Evolutionary conservation across 1,140 invertebrate genomes (phyloP), one percentile per base, ranked within the genome.

Genomic region (Heliconius melpomene): DNA sequence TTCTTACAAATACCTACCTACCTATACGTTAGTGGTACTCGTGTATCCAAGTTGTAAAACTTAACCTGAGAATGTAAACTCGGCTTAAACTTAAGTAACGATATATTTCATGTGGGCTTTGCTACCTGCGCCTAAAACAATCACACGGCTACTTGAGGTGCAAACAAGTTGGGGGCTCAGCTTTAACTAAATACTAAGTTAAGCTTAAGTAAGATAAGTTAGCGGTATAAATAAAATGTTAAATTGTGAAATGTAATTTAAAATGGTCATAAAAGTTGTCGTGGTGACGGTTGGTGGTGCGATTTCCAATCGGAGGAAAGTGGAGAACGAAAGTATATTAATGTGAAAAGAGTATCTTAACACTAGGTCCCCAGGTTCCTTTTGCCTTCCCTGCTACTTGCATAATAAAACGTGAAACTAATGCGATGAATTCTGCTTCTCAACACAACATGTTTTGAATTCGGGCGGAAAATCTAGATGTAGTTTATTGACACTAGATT

Each of bases 91-190:
- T 86, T 91, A 93, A 93, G 91, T 93, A 89, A 86, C 86, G 87
- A 89, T 90, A 92, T 93, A 93, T 93, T 90, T 93, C 89, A 93
- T 86, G 82, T 78, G 85, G 88, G 90, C 90, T 91, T 85, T 89
- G 78, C 86, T 91, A 91, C 90, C 91, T 91, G 88, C 83, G 90
- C 89, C 89, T 92, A 92, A 92, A 92, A 92, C 92, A 93, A 93
- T 93, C 88, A 93, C 92, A 93, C 89, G 89, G 50, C 87, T 87
- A 92, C 89, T 92, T 87, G 82, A 77, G 84, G 84, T n/a, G 71
- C 87, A 91, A 89, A 93, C 89, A 93, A 83, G 78, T 88, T 87
- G 87, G 86, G 77, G 77, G 81, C 79, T 89, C 91, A 88, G 88
- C 84, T 88, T 91, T 92, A 91, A 93, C 90, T 91, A 93, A 91